Conservation (phyloP, 2,113 vertebrate genomes). For the Pongo abelii region DNA sequence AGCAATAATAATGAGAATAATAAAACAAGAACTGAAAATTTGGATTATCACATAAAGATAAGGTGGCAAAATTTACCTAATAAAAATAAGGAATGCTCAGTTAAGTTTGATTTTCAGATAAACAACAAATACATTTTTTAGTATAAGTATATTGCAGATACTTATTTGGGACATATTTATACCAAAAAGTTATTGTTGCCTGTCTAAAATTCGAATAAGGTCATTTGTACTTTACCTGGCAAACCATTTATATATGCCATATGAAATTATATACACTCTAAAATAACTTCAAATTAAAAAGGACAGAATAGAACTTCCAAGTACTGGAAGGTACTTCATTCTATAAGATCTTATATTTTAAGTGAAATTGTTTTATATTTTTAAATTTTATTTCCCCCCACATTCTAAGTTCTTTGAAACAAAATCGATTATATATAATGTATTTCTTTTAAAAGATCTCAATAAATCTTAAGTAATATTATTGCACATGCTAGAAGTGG, state of each 20-base stretch:
- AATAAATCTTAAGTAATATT: neutral
- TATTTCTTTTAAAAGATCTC: neutral
- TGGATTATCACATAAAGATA: neutral
- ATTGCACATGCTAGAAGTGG: neutral
- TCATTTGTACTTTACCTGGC: neutral
- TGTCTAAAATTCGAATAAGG: neutral
- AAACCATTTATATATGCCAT: neutral
- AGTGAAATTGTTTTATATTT: constrained; percentile 28
- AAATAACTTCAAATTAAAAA: neutral
- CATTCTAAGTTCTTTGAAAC: constrained; percentile 1
- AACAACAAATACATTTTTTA: neutral
- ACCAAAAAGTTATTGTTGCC: neutral
- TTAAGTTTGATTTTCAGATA: neutral
- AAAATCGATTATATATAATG: neutral
- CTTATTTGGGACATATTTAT: neutral
- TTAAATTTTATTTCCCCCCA: neutral
- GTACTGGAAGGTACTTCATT: neutral
- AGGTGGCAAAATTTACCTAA: neutral
- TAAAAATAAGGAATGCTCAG: neutral
- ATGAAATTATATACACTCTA: neutral
- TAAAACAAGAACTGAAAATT: neutral
- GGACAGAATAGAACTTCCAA: neutral
- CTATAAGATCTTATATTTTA: neutral
- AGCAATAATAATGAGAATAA: neutral
- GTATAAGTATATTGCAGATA: neutral